phyloP scores from a whole-genome alignment of 2,113 vertebrate genomes.

The Burhinus bistriatus region DNA sequence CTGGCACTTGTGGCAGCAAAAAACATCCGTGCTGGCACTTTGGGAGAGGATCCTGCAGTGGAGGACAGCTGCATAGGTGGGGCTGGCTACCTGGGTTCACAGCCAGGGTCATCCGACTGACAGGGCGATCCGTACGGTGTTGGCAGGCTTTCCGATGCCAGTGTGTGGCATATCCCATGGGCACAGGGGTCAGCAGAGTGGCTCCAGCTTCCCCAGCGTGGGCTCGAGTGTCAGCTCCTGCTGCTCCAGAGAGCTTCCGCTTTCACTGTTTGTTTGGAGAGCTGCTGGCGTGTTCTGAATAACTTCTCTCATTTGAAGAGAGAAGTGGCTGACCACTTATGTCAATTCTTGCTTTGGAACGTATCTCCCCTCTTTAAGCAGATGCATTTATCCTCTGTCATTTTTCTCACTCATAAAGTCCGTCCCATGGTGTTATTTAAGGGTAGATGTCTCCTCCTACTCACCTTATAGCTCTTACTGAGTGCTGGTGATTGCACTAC shows the following conservation, averaged over 20 bases:
- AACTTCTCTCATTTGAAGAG: neutral
- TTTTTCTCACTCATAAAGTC: neutral
- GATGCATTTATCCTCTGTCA: neutral
- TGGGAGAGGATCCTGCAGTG: neutral
- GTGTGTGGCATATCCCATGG: fast-evolving
- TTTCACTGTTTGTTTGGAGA: fast-evolving
- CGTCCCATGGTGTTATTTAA: neutral
- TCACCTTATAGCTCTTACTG: neutral
- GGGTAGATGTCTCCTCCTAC: neutral
- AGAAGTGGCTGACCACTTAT: neutral
- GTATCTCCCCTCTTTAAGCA: neutral
- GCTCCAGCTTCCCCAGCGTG: neutral
- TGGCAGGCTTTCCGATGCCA: neutral
- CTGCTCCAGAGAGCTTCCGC: neutral
- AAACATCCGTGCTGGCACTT: fast-evolving
- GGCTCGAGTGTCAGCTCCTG: neutral
- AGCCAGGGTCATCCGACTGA: fast-evolving
- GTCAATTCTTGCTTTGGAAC: neutral
- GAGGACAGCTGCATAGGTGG: neutral
- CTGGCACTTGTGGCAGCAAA: neutral
- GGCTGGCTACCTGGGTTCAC: neutral
- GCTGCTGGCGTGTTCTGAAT: neutral
- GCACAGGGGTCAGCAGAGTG: neutral
- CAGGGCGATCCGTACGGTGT: fast-evolving
- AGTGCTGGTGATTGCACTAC: neutral